A percentile compares a stretch with the other conserved stretches of the same genome.
Conservation (phyloP, 2,888 invertebrate species). For the Pedicia rivosa region DNA sequence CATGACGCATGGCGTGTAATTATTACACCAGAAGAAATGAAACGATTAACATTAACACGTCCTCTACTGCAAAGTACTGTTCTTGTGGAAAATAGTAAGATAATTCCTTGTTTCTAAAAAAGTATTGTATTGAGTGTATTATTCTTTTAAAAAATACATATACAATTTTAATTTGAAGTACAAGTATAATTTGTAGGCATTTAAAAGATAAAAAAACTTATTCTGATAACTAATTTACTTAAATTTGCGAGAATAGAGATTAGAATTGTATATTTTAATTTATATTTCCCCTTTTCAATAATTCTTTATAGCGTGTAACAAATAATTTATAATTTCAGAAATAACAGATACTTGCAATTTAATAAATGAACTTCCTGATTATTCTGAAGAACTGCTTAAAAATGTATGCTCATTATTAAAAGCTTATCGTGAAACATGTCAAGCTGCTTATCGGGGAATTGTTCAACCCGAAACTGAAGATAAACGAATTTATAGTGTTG, state of each 20-base stretch:
- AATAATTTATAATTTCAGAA: no score
- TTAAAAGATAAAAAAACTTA: no score
- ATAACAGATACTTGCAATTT: slow-evolving; percentile 44
- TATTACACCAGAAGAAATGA: slow-evolving; percentile 49
- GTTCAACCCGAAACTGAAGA: slow-evolving; percentile 66
- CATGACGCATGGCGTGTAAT: slow-evolving; percentile 67
- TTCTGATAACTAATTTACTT: no score
- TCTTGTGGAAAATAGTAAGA: slow-evolving; percentile 46
- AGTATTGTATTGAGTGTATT: neutral
- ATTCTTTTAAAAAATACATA: no score
- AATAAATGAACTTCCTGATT: slow-evolving; percentile 54
- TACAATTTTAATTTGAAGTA: no score
- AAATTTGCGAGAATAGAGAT: no score
- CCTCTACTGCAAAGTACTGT: slow-evolving; percentile 57
- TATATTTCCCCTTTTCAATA: no score
- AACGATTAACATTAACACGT: slow-evolving; percentile 40
- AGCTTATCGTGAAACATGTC: slow-evolving; percentile 57
- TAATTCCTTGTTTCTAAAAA: neutral
- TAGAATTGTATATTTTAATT: no score
- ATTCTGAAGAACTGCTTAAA: slow-evolving; percentile 56
- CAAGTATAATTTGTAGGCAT: no score
- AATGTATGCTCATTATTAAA: slow-evolving; percentile 53
- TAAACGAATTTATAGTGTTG: slow-evolving; percentile 62
- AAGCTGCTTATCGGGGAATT: slow-evolving; percentile 55
- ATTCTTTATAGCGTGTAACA: no score